phyloP scores from a whole-genome alignment of 2,797 vertebrate genomes.

The Hippopotamyrus pictus region DNA sequence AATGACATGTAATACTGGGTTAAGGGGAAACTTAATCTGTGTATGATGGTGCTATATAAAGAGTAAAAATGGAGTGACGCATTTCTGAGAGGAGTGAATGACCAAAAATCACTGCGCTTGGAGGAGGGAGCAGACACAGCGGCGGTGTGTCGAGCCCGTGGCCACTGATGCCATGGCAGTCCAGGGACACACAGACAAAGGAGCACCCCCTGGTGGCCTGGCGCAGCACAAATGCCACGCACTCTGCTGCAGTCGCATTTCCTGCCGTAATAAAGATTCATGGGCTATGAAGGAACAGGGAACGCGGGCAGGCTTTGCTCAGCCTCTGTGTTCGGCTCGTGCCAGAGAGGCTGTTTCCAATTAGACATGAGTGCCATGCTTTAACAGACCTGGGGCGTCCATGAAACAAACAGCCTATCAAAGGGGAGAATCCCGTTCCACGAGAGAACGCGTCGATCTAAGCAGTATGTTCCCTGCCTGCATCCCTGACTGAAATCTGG shows the following conservation, averaged over 20 bases:
- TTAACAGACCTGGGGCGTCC: not conserved
- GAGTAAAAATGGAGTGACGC: not conserved
- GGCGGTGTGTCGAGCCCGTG: not conserved
- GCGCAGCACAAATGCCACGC: not conserved
- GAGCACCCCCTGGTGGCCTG: not conserved
- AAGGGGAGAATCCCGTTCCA: not conserved
- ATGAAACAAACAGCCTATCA: not conserved
- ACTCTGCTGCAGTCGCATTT: not conserved
- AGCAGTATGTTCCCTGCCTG: not conserved
- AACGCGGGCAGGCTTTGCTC: not conserved
- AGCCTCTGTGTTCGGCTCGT: too few relatives aligned
- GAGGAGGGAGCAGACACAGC: not conserved
- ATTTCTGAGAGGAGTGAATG: not conserved
- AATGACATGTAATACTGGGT: not conserved
- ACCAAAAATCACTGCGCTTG: not conserved
- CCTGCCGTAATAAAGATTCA: constrained; percentile 7
- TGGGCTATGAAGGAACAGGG: not conserved
- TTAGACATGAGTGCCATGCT: not conserved
- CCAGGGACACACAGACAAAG: not conserved
- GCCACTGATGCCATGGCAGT: not conserved
- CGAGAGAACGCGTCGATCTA: not conserved
- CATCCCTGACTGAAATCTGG: not conserved
- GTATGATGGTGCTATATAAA: not conserved
- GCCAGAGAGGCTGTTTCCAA: not conserved
- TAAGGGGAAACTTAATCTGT: not conserved